A percentile compares a stretch with the other conserved stretches of the same genome.
Evolutionary conservation across 2,888 invertebrate genomes (phyloP).

Genomic region (Plutella xylostella): DNA sequence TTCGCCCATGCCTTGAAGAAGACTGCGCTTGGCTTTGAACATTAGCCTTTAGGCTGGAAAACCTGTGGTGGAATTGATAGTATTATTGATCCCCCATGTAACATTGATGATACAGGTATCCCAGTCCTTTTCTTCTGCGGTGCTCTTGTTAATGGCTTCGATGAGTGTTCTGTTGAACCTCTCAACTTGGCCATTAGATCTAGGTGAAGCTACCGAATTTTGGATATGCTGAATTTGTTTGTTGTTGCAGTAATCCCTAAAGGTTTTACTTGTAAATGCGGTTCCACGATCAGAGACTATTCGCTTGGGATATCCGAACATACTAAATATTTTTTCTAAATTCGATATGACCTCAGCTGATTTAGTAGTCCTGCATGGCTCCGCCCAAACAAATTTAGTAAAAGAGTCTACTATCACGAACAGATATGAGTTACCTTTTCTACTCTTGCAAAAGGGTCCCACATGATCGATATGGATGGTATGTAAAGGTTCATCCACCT

Average conservation of each 20-base stretch:
- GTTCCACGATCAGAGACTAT: constrained; percentile 1
- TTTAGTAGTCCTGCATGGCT: background rate
- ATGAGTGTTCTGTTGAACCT: background rate
- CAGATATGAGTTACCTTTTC: background rate
- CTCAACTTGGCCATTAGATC: background rate
- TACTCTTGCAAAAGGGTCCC: constrained; percentile 2
- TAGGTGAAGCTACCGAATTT: background rate
- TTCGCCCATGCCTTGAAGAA: background rate
- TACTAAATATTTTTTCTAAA: background rate
- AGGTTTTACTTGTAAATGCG: background rate
- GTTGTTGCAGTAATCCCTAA: background rate
- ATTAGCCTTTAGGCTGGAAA: background rate
- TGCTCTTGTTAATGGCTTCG: background rate
- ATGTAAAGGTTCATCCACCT: background rate
- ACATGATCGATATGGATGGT: constrained; percentile 2
- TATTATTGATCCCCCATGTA: background rate
- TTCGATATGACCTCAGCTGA: background rate
- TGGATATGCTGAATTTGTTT: background rate
- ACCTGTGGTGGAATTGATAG: background rate
- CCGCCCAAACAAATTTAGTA: background rate
- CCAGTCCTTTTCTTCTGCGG: background rate
- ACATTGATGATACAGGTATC: background rate
- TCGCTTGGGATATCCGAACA: background rate
- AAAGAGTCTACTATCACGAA: background rate
- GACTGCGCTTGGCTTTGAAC: background rate